Base-by-base conservation (phyloP, 2,888 invertebrate species). In the Ophonus ardosiacus region DNA sequence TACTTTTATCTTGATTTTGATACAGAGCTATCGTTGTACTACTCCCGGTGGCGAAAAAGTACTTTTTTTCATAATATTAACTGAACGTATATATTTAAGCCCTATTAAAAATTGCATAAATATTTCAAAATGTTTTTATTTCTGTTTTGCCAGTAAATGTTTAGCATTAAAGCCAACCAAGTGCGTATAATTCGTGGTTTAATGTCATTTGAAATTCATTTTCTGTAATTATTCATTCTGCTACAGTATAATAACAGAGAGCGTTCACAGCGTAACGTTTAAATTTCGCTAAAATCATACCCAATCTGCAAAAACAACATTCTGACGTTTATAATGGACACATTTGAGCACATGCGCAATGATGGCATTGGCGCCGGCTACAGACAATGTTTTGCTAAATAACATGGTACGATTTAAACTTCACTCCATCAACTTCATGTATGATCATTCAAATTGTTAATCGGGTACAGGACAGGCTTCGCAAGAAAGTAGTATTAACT, bases 361-460 rank as follows among this genome's bases (percentile, higher is more conserved):
- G 10, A 13, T 21, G 13, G 63, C 18, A 7, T 4, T 10, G 10
- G 10, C 24, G 18, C 63, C 63, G 21, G 7, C 63, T 8, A 13
- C 68, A 38, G 24, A 68, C 71, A 74, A 74, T 74, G 43, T 74
- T 43, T 31, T 31, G 18, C 43, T 74, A 74, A 74, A 74, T 74
- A 74, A 74, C 40, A 74, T 10, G 21, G 17, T 43, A 18, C 40
- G 17, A 74, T 40, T 18, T 74, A 40, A 38, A 40, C 71, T 74
- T 43, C 71, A 74, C 17, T 74, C 71, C 71, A 74, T 43, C 71
- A 74, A 74, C 71, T 74, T 74, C 71, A 74, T 10, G 43, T 74
- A 74, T 74, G 71, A 74, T 74, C 71, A 71, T 71, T 71, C 71
- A 74, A 74, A 74, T 74, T 74, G 43, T 74, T 43, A 74, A 74